A percentile compares a stretch with the other conserved stretches of the same genome.
Conservation (phyloP, 2,888 invertebrate genomes). For the Phalera bucephala region DNA sequence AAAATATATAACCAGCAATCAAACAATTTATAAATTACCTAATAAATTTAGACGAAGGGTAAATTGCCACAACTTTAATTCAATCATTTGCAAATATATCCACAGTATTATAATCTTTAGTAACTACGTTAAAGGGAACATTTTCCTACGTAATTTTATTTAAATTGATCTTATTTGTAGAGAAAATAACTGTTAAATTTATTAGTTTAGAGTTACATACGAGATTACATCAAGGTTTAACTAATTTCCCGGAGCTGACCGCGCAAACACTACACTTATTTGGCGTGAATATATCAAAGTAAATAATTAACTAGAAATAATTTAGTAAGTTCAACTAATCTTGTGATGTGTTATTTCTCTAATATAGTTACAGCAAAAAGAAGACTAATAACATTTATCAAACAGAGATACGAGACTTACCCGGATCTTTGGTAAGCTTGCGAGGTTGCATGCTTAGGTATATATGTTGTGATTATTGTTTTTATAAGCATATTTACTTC, state of each 20-base stretch:
- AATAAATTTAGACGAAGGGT: conserved; percentile 19
- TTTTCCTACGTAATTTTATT: conserved; percentile 26
- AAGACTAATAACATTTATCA: no score
- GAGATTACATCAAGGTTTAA: conserved; percentile 51
- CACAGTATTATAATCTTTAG: conserved; percentile 29
- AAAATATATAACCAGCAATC: conserved; percentile 13
- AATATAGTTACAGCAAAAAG: no score
- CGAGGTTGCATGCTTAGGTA: no score
- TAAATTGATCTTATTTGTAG: conserved; percentile 41
- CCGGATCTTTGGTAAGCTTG: no score
- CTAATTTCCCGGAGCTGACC: conserved; percentile 45
- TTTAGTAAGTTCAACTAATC: not conserved
- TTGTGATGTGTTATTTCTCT: no score
- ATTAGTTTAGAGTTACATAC: conserved; percentile 48
- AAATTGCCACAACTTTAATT: conserved; percentile 23
- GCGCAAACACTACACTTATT: conserved; percentile 28
- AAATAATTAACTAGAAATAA: conserved; percentile 14
- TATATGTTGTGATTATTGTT: no score
- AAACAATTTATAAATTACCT: conserved; percentile 11
- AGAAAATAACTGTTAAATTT: conserved; percentile 63
- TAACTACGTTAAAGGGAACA: conserved; percentile 14
- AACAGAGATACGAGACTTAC: no score
- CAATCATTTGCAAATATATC: conserved; percentile 8
- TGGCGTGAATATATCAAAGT: conserved; percentile 28
- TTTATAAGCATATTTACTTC: no score